phyloP scores from a whole-genome alignment of 1,140 invertebrate genomes.

The Microplitis mediator region DNA sequence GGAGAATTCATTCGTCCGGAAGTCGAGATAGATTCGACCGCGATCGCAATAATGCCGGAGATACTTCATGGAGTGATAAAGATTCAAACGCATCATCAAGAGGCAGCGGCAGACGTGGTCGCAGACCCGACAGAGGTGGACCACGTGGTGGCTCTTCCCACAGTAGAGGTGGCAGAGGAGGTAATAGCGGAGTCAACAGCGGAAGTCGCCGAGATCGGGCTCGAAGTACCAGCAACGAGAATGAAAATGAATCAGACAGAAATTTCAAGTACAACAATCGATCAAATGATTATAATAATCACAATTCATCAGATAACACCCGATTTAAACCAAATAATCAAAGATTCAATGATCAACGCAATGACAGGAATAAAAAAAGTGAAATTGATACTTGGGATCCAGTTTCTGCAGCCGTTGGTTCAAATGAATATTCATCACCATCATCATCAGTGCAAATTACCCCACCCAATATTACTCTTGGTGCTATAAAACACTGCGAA shows the following conservation, averaged over 20 bases:
- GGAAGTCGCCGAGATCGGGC: constrained; percentile 18
- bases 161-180: not conserved
- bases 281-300: not conserved
- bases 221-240: constrained; percentile 12
- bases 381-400: constrained; percentile 4
- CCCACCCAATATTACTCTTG: constrained; percentile 39
- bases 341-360: not conserved
- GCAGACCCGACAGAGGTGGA: constrained; percentile 30
- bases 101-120: constrained; percentile 33
- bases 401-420: not conserved
- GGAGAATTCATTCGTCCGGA: not conserved
- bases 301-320: not conserved
- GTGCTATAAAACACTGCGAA: constrained; percentile 43
- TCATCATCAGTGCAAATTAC: constrained; percentile 34
- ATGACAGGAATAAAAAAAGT: constrained; percentile 8
- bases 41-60: constrained; percentile 27
- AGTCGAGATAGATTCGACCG: constrained; percentile 28
- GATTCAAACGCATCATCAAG: constrained; percentile 45
- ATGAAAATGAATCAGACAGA: not conserved
- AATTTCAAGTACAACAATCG: not conserved
- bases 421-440: not conserved
- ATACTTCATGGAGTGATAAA: constrained; percentile 45
- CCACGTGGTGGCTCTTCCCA: constrained; percentile 1
- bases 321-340: not conserved
- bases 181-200: not conserved